Evolutionary conservation across 64 coral and sea anemone species (phyloP).

Genomic region (Catalaphyllia jardinei): DNA sequence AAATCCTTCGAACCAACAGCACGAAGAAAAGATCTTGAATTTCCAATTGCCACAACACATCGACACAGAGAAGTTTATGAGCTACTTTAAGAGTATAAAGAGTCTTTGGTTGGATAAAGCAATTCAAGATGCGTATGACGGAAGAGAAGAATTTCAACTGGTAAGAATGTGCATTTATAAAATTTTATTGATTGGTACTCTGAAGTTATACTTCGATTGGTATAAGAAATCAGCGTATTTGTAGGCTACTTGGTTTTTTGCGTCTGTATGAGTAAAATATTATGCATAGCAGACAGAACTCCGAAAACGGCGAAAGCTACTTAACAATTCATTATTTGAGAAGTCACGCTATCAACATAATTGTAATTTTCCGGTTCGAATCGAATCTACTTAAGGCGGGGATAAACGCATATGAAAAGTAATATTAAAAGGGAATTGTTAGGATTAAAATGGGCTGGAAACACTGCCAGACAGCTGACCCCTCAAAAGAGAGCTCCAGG

Average conservation of each 20-base stretch:
- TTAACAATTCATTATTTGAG: too few relatives aligned
- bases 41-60: slow-evolving; percentile 88
- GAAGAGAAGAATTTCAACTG: slow-evolving; percentile 98
- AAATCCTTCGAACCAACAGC: slow-evolving; percentile 53
- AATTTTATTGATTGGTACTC: background rate
- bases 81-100: slow-evolving; percentile 82
- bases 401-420: too few relatives aligned
- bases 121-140: slow-evolving; percentile 89
- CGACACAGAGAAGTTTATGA: slow-evolving; percentile 91
- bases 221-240: too few relatives aligned
- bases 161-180: slow-evolving; percentile 32
- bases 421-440: too few relatives aligned
- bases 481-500: too few relatives aligned
- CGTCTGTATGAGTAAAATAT: background rate
- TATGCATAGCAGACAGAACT: background rate
- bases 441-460: too few relatives aligned
- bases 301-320: background rate
- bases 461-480: too few relatives aligned
- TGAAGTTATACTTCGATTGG: too few relatives aligned
- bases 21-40: slow-evolving; percentile 81
- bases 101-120: slow-evolving; percentile 83
- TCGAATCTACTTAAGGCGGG: too few relatives aligned
- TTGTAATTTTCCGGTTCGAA: too few relatives aligned
- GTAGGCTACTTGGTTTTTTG: too few relatives aligned
- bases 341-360: too few relatives aligned